Base-by-base conservation (phyloP, 2,888 invertebrate genomes). In the Fabriciana adippe region DNA sequence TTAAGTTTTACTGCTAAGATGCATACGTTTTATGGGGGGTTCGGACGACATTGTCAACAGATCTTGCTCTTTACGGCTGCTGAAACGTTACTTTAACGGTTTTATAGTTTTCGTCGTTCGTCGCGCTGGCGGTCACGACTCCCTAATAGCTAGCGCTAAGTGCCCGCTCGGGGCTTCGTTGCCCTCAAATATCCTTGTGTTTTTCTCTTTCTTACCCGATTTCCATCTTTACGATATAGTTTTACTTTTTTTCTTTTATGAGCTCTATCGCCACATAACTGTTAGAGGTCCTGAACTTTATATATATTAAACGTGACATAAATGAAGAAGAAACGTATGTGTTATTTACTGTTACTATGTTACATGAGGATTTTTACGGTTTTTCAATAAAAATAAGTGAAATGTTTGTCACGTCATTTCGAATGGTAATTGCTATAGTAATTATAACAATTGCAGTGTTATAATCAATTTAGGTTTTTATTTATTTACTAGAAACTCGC, bases 41-140 rank as follows among this genome's bases (percentile, higher is more conserved):
- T 78, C 83, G 84, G 86, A 86, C 88, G 90, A 92, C 92, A 92
- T 92, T 92, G 92, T 92, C 92, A 91, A 92, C 91, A 92, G 91
- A 92, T 91, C 92, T 89, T 85, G 90, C 88, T 90, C 92, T 92
- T 92, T 92, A 92, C 90, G 83, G 90, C 90, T 89, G 88, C 88
- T 90, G 91, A 90, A 92, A 92, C 89, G 91, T 89, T 91, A 88
- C 90, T 92, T 92, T 92, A 92, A 91, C 90, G 85, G 90, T 92
- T 92, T 92, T 92, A 92, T 92, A 92, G 92, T 92, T 91, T 90
- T 88, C 85, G 90, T 86, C 89, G 87, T 89, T 81, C 89, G 89
- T 86, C 88, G 87, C 87, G 84, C 87, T 85, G 87, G 87, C 90
- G 92, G 92, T 89, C 90, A 87, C 89, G 82, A 81, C 82, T 81